Base-by-base conservation (phyloP, 92 coral and sea anemone species). In the Epizoanthus stellaris region DNA sequence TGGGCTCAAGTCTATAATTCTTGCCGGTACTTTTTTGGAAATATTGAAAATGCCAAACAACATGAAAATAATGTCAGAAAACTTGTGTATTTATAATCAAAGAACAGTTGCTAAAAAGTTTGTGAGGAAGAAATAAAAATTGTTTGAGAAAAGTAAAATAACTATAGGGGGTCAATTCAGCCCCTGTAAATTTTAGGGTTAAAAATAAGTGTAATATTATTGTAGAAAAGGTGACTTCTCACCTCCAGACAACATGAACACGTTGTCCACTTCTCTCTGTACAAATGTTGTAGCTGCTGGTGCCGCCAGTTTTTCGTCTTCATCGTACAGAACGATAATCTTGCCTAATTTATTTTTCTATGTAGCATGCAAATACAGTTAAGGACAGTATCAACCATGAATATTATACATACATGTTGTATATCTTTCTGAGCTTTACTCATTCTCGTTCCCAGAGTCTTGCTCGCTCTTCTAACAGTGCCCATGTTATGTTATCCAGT, bases 221-320 rank as follows among this genome's bases (percentile, higher is more conserved):
- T 21, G 12, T n/a, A n/a, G 25, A 25, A 72, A 72, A n/a, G 53
- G 53, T 30, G 56, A 72, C 3, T 82, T 40, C 91, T 71, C 77
- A 90, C 98, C 98, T 90, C 98, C 98, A 2, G 98, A 96, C 61
- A 96, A 63, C 96, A 96, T 95, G 79, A 94, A 96, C 15, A 92
- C 91, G 70, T 96, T 96, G 73, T 96, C 98, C 14, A 94, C 96
- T 63, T 91, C 98, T 82, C 98, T 77, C 68, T 96, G 95, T 12
- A 96, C 98, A 90, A 94, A 94, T 17, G 98, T 96, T 23, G 96
- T 96, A 21, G 98, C 86, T 17, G 92, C 93, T 38, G 91, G 80
- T 56, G 96, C 93, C 1, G 94, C 94, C 23, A 91, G 30, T 62
- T 98, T 88, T 69, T 96, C 98, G 75, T 94, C 96, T 91, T 96